Conservation (phyloP, 2,113 vertebrate genomes). For the Leptocoma aspasia region DNA sequence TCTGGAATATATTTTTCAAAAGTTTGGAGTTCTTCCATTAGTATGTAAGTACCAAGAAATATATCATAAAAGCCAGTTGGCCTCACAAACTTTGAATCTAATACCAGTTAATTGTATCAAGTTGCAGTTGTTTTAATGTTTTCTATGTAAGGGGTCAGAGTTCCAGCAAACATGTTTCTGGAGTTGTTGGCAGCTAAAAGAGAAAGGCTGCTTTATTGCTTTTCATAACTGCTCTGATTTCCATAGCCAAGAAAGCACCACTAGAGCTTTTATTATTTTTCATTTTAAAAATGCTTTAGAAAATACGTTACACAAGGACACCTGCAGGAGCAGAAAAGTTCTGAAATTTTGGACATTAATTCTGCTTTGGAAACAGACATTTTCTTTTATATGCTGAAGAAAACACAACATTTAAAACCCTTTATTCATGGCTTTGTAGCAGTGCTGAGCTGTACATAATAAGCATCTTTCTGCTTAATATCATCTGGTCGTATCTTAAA, state of each 20-base stretch:
- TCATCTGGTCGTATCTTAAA: not conserved
- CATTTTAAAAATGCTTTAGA: conserved; percentile 44
- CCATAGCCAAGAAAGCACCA: conserved; percentile 38
- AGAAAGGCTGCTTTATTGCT: conserved; percentile 50
- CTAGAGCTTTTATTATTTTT: conserved; percentile 55
- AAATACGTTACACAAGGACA: conserved; percentile 26
- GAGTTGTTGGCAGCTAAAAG: conserved; percentile 47
- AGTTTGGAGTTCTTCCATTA: conserved; percentile 48
- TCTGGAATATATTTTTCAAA: conserved; percentile 55
- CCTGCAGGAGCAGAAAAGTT: conserved; percentile 36
- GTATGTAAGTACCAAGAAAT: conserved; percentile 51
- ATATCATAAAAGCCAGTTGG: conserved; percentile 60
- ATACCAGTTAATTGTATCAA: conserved; percentile 60
- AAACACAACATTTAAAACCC: not conserved
- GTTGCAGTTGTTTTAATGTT: conserved; percentile 64
- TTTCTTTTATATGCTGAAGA: not conserved
- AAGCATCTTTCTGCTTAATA: not conserved
- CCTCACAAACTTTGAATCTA: conserved; percentile 42
- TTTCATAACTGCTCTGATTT: conserved; percentile 50
- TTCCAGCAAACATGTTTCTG: conserved; percentile 63
- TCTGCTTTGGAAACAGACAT: not conserved
- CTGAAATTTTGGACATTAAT: not conserved
- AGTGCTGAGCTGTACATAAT: not conserved
- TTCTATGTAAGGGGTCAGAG: conserved; percentile 57
- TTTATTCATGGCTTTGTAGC: not conserved